Base-by-base conservation (phyloP, 2,888 invertebrate genomes). In the Philaethria dido region DNA sequence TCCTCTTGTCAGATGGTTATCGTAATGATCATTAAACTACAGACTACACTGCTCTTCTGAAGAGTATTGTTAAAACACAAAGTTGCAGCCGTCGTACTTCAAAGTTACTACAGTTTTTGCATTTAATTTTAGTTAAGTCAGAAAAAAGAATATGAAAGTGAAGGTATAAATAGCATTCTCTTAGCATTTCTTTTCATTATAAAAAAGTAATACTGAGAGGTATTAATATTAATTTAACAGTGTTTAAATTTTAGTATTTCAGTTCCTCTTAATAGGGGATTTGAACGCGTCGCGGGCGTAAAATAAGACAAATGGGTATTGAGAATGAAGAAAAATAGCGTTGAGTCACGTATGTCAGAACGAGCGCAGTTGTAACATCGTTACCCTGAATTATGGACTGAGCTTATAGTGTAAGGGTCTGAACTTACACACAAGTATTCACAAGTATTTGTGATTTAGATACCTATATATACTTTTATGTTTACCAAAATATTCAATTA, bases 261-360 rank as follows among this genome's bases (percentile, higher is more conserved):
- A 20, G 11, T 13, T 20, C 20, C 22, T n/a, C 3, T 33, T 33
- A 33, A 33, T 33, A 9, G 6, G 1, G 1, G 13, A 39, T 13
- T 39, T 39, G 13, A 1, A 2, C 39, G 39, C 18, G 57, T 66
- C 52, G 39, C 22, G 39, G 36, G 20, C 9, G 60, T 54, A 61
- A 69, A 73, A 72, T 71, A 75, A 77, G 75, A 79, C 80, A 81
- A 84, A 84, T 78, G 79, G 69, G 78, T 80, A 78, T 75, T 72
- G 72, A 77, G 72, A 84, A 85, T 83, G 80, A 82, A 82, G 84
- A 82, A 82, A 83, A 80, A 81, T 83, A 77, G 77, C 76, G 72
- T 75, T 71, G 68, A 75, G 79, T 74, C 75, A 76, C 72, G 70
- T 73, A 74, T 77, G 75, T 74, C 75, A 69, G 73, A 75, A 75